A percentile compares a stretch with the other conserved stretches of the same genome.
These are phyloP conservation scores for Noctuana brunneofusca DNA, from an alignment of 2,888 invertebrate species.

Conservation along the genomic window DNA sequence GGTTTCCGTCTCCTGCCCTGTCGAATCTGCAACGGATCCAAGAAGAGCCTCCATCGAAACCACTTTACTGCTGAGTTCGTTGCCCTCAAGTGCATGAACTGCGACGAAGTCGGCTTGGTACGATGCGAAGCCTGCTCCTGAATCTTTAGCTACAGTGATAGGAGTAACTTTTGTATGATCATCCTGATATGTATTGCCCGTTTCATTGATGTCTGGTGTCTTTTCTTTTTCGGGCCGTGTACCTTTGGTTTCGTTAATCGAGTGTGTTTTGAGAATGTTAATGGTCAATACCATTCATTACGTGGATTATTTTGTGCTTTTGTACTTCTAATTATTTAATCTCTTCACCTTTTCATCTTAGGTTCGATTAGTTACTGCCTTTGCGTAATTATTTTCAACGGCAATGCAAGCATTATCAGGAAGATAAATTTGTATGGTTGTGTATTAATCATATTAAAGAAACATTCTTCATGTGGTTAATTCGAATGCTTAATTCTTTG, in stretches of 20 bases:
- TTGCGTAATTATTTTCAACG: neutral
- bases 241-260: neutral
- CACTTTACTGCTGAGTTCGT: constrained; percentile 97
- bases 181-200: neutral
- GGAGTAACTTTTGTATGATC: constrained; percentile 4
- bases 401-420: neutral
- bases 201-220: constrained; percentile 1
- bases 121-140: constrained; percentile 92
- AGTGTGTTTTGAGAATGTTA: neutral
- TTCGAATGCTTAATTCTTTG: constrained; percentile 7
- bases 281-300: neutral
- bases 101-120: constrained; percentile 96
- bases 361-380: neutral
- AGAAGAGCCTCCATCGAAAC: constrained; percentile 96
- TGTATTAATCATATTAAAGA: neutral
- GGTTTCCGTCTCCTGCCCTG: constrained; percentile 96
- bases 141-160: constrained; percentile 6
- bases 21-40: constrained; percentile 96
- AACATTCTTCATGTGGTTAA: neutral
- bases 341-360: neutral
- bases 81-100: constrained; percentile 96
- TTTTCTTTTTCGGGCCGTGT: neutral
- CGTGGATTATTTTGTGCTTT: neutral
- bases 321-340: neutral
- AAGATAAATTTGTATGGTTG: neutral